Percentiles rank a stretch among this genome's conserved stretches.
phyloP scores from a whole-genome alignment of 1,140 invertebrate genomes.

The Scylla paramamosain region DNA sequence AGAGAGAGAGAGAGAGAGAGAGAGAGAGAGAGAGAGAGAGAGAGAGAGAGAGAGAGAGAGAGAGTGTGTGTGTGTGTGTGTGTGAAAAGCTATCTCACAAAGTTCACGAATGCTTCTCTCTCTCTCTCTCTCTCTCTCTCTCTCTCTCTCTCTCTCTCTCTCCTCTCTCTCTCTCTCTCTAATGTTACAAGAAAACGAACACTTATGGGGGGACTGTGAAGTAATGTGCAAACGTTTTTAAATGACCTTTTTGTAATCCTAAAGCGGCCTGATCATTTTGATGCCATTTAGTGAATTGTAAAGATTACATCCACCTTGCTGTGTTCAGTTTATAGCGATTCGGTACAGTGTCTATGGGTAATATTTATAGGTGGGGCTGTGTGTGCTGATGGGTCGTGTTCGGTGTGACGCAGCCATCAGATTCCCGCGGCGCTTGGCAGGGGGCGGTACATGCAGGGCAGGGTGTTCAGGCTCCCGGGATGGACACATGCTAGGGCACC shows the following conservation, averaged over 20 bases:
- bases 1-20: not conserved
- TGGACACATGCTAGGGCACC: not conserved
- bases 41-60: conserved; percentile 27
- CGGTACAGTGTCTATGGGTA: conserved; percentile 46
- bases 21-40: conserved; percentile 36
- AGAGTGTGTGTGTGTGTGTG: not conserved
- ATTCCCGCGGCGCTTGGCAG: not conserved
- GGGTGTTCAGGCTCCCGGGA: not conserved
- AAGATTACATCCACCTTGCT: conserved; percentile 49
- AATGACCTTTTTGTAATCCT: conserved; percentile 38
- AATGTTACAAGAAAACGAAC: conserved; percentile 8
- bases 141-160: conserved; percentile 61
- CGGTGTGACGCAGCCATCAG: not conserved
- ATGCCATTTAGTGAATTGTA: conserved; percentile 71
- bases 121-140: conserved; percentile 44
- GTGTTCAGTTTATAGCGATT: conserved; percentile 35
- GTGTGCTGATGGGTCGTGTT: not conserved
- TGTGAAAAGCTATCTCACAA: not conserved
- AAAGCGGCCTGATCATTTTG: conserved; percentile 54
- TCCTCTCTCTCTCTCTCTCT: not conserved
- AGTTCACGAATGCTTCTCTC: not conserved
- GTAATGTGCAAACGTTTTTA: conserved; percentile 26
- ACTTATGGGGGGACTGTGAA: conserved; percentile 57
- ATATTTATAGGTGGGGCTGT: conserved; percentile 50
- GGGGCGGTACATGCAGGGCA: not conserved